These are phyloP conservation scores for Panopea generosa DNA, from an alignment of 2,888 invertebrate genomes.

Conservation along the genomic window DNA sequence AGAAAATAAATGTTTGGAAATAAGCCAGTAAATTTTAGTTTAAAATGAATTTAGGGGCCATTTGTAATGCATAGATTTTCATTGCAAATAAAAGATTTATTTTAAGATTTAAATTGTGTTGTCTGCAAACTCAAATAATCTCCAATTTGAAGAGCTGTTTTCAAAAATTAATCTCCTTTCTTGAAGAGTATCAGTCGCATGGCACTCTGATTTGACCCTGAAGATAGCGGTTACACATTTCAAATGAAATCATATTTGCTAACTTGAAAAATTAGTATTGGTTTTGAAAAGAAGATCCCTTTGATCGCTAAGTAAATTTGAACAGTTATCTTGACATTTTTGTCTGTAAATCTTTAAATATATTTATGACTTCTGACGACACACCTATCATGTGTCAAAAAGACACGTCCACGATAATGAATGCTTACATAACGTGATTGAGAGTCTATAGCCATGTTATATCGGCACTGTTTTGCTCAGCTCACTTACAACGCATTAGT, in stretches of 20 bases:
- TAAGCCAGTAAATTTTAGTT: slow-evolving; percentile 18
- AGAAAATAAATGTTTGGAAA: not conserved
- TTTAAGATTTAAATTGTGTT: slow-evolving; percentile 50
- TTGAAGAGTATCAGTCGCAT: slow-evolving; percentile 58
- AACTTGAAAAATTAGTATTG: slow-evolving; percentile 57
- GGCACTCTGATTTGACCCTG: slow-evolving; percentile 52
- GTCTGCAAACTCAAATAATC: slow-evolving; percentile 50
- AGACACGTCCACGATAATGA: slow-evolving; percentile 38
- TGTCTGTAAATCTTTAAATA: slow-evolving; percentile 49
- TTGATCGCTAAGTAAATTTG: slow-evolving; percentile 61
- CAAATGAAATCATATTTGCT: slow-evolving; percentile 56
- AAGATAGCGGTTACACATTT: slow-evolving; percentile 50
- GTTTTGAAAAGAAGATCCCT: slow-evolving; percentile 61
- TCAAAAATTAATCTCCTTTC: slow-evolving; percentile 53
- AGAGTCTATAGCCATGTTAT: slow-evolving; percentile 14
- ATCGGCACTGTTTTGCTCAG: no score
- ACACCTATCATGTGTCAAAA: slow-evolving; percentile 57
- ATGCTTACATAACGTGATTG: slow-evolving; percentile 27
- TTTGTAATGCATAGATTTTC: slow-evolving; percentile 60
- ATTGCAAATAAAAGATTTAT: slow-evolving; percentile 49
- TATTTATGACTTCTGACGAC: slow-evolving; percentile 39
- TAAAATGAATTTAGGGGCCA: slow-evolving; percentile 20
- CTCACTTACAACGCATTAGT: no score
- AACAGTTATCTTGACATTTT: slow-evolving; percentile 56
- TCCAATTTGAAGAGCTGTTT: slow-evolving; percentile 49